These are phyloP conservation scores for Clarias laeviceps DNA, from an alignment of 2,797 vertebrate genomes.

Conservation along the genomic window DNA sequence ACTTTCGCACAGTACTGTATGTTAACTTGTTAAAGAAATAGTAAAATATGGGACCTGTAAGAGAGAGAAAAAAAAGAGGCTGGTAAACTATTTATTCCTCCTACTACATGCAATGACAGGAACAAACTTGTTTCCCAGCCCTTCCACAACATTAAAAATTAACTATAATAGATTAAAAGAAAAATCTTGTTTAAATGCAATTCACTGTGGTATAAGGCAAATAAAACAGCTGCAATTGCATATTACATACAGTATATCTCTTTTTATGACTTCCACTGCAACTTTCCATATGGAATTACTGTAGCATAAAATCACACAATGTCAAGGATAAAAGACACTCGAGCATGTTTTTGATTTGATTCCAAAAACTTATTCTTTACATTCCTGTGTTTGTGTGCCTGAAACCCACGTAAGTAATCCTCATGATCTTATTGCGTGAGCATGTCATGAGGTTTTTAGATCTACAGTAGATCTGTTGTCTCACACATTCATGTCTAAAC, in stretches of 20 bases:
- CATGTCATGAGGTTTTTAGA: not conserved
- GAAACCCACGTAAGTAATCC: constrained; percentile 14
- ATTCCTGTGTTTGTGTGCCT: not conserved
- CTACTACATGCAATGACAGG: too few species aligned
- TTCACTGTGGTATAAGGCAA: not conserved
- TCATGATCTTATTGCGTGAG: constrained; percentile 19
- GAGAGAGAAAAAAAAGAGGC: not conserved
- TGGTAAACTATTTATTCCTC: not conserved
- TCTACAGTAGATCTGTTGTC: not conserved
- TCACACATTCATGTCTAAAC: not conserved
- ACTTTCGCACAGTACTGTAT: too few species aligned
- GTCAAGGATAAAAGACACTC: not conserved
- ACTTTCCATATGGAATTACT: constrained; percentile 5
- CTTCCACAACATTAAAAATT: not conserved
- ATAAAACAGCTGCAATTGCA: not conserved
- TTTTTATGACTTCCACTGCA: constrained; percentile 3
- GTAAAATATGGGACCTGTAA: not conserved
- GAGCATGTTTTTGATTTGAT: not conserved
- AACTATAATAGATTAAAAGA: not conserved
- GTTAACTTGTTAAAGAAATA: too few species aligned
- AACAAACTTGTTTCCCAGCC: not conserved
- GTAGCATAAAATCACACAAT: constrained; percentile 13
- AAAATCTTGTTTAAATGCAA: not conserved
- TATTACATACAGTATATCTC: not conserved
- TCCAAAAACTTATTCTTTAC: constrained; percentile 11